Base-by-base conservation (phyloP, 2,797 vertebrate species). In the Mycteria americana region DNA sequence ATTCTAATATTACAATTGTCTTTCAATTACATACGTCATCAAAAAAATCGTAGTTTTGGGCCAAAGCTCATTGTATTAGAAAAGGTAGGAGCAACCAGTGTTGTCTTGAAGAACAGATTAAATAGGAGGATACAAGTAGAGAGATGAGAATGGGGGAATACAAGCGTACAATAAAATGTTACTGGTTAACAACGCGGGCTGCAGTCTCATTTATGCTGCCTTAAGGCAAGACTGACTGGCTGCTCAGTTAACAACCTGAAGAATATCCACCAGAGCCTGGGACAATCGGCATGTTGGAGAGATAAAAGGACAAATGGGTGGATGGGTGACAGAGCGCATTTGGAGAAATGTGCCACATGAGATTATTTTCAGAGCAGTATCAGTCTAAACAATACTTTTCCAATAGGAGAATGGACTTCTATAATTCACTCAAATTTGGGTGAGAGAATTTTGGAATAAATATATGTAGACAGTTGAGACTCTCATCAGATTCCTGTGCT, bases 241-340 rank as follows among this genome's bases (percentile, higher is more conserved):
- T 93, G 76, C 45, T 83, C 48, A 22, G 39, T 72, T 83, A 88
- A 48, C 33, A 77, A 77, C 5, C 50, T 1, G 2, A 28, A 88
- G 70, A 73, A 35, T 43, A 70, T 24, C 28, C 57, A 41, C 27
- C 43, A 78, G 37, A 85, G 41, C 54, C 50, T 60, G 62, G 25
- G 33, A 31, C 25, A 41, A 22, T n/a, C 0, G 0, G 5, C 7
- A 0, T 22, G 37, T 31, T 68, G 39, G 39, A 59, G 4, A n/a
- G 53, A 70, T 74, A 79, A 14, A 91, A 88, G 43, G 59, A 56
- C 24, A 73, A 69, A 33, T 21, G 23, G 35, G 33, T 56, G 63
- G 28, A 51, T 74, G 46, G 39, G n/a, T 88, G 72, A 64, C 39
- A 64, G 75, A 79, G 13, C 15, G 53, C 7, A 10, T 85, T 39